Evolutionary conservation across 2,888 invertebrate species (phyloP).

Genomic region (Folsomia candida): DNA sequence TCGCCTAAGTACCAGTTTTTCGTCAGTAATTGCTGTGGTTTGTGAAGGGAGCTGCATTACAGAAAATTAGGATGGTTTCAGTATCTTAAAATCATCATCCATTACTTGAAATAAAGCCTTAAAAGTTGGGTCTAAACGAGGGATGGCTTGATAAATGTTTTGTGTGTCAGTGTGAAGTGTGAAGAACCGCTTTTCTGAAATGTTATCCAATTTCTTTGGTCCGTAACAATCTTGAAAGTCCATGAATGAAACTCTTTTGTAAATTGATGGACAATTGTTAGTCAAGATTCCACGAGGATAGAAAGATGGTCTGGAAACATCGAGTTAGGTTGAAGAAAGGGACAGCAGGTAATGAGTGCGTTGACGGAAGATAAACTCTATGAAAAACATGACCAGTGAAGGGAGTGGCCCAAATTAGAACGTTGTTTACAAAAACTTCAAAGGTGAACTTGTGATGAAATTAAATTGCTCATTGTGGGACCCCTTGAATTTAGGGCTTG

Average conservation of each 20-base stretch:
- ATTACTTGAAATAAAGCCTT: background rate
- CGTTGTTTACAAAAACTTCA: constrained; percentile 38
- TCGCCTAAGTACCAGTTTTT: background rate
- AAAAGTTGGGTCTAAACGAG: background rate
- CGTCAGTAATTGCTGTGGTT: background rate
- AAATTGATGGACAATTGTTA: background rate
- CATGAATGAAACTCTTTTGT: background rate
- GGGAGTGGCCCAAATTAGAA: constrained; percentile 44
- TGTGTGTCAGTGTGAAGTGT: background rate
- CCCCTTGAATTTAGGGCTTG: constrained; percentile 15
- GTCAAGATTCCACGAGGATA: background rate
- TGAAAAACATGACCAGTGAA: constrained; percentile 27
- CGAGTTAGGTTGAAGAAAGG: background rate
- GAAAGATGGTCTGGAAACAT: background rate
- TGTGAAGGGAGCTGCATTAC: background rate
- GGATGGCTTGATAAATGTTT: background rate
- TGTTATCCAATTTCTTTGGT: background rate
- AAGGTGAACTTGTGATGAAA: constrained; percentile 27
- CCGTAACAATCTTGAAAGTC: background rate
- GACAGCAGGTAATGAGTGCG: constrained; percentile 8
- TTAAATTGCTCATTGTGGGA: constrained; percentile 37
- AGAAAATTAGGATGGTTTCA: background rate
- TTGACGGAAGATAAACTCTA: constrained; percentile 37
- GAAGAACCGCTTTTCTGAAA: background rate
- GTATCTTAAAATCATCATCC: background rate